phyloP scores from a whole-genome alignment of 1,140 invertebrate species.

The Papilio polytes region DNA sequence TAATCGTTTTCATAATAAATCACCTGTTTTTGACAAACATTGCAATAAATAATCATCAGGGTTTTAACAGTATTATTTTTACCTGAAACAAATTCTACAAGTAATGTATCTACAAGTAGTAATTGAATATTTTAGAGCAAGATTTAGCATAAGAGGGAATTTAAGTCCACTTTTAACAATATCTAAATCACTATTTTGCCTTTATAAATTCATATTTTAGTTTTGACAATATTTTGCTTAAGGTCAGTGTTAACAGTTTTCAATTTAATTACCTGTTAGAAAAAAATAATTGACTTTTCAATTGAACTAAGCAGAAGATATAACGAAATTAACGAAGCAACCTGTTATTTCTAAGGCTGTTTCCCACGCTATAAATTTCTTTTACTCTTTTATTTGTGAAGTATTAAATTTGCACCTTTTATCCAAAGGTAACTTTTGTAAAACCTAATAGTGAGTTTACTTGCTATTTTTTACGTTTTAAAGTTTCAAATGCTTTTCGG shows the following conservation, averaged over 20 bases:
- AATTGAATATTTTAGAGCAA: background rate
- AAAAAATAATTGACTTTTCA: background rate
- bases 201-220: no score
- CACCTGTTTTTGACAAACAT: background rate
- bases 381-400: background rate
- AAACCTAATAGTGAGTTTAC: conserved; percentile 37
- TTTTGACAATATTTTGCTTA: no score
- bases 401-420: background rate
- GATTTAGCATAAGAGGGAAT: no score
- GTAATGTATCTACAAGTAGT: no score
- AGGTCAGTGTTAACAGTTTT: background rate
- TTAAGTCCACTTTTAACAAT: background rate
- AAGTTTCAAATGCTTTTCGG: conserved; percentile 32
- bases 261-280: no score
- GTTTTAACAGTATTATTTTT: background rate
- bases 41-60: background rate
- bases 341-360: background rate
- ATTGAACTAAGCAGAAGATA: background rate
- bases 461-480: conserved; percentile 37
- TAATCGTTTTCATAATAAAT: background rate
- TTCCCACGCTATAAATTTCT: background rate
- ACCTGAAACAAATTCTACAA: background rate
- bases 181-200: background rate
- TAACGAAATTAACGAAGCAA: background rate
- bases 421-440: conserved; percentile 2